Evolutionary conservation across 64 coral and sea anemone genomes (phyloP), one percentile per base, ranked within the genome.

Genomic region (Montipora efflorescens): DNA sequence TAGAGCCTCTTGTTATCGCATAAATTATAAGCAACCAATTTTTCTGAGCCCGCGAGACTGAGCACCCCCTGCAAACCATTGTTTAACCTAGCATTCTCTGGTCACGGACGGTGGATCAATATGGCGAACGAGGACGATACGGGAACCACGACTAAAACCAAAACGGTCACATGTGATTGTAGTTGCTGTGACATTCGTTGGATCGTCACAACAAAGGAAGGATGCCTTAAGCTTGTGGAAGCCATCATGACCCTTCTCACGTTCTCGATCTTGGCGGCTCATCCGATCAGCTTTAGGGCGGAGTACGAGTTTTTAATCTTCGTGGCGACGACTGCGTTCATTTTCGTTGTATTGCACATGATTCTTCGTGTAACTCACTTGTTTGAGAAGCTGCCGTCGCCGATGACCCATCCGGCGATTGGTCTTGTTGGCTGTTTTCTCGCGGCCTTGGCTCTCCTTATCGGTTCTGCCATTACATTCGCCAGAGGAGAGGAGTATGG

Each of bases 271-370:
- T 43, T 70, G 48, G 78, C 95, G 18, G 78, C 23, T 61, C 77
- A 61, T 73, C 45, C 57, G 4, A 23, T 46, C 11, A 84, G 89
- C 48, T 19, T 23, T 79, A 88, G 76, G 64, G 50, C 93, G 10
- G 84, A 92, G 55, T 95, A 85, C 80, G 89, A 95, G 19, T 92
- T 85, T 43, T 79, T 95, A 78, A 90, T 98, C 13, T 89, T 98
- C 79, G 93, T 94, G 45, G 90, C 87, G 28, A 89, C 91, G 16
- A 86, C 96, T 48, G 77, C 72, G 8, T 95, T 58, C 25, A 67
- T 98, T 9, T 98, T 98, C 78, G 90, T 98, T 4, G 28, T 90
- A 5, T 61, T 98, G n/a, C 89, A 98, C 25, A 92, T 98, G 59
- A 47, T 98, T n/a, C 61, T 98, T 3, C 81, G 92, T 4, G 25